phyloP scores from a whole-genome alignment of 2,797 vertebrate genomes.

The Tinamus major region DNA sequence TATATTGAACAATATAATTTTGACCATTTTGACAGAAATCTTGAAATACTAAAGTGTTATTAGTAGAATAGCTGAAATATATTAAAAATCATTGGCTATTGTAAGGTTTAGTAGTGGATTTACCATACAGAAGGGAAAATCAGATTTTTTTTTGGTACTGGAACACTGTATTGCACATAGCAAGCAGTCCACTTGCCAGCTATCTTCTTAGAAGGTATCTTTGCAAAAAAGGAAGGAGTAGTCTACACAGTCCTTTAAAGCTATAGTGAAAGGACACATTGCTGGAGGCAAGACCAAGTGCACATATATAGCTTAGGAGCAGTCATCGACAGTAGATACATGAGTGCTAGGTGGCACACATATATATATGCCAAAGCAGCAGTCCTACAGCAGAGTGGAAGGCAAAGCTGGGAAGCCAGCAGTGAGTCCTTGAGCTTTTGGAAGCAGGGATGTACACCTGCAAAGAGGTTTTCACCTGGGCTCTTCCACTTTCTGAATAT shows the following conservation, averaged over 20 bases:
- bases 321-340: background rate
- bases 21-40: background rate
- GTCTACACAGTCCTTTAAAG: background rate
- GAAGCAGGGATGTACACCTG: background rate
- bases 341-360: background rate
- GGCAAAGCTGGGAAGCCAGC: background rate
- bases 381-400: background rate
- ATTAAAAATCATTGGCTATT: background rate
- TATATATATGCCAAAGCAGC: background rate
- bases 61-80: background rate
- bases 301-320: background rate
- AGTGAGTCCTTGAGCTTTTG: background rate
- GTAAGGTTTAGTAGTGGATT: background rate
- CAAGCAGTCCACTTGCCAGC: too few relatives aligned
- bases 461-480: background rate
- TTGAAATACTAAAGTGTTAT: background rate
- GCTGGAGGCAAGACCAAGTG: background rate
- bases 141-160: background rate
- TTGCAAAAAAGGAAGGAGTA: background rate
- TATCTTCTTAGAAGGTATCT: background rate
- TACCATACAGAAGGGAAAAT: background rate
- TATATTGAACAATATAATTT: background rate
- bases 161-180: background rate
- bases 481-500: background rate
- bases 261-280: background rate